phyloP scores from a whole-genome alignment of 2,888 invertebrate genomes.

The Spialia ferax region DNA sequence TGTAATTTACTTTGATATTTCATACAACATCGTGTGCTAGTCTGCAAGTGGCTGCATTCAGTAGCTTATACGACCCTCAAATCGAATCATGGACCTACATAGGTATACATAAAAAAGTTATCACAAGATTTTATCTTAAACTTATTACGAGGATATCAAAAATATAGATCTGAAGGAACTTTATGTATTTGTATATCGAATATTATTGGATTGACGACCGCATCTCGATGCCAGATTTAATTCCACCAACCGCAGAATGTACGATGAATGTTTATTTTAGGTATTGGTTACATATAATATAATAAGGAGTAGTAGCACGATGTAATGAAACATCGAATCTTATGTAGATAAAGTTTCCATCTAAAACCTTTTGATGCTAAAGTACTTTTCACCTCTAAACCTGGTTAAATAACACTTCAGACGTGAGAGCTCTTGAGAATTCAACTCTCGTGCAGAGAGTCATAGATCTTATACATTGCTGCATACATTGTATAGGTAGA shows the following conservation, averaged over 20 bases:
- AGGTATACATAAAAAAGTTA: not conserved
- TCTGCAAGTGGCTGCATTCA: too few relatives aligned
- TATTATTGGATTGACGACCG: constrained; percentile 11
- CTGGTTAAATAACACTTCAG: not conserved
- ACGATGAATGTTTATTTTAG: constrained; percentile 8
- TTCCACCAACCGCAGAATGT: not conserved
- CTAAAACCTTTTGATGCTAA: not conserved
- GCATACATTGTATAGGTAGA: too few relatives aligned
- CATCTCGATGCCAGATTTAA: constrained; percentile 7
- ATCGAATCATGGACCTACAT: too few relatives aligned
- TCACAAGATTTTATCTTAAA: not conserved
- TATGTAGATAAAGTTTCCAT: not conserved
- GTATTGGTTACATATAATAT: not conserved
- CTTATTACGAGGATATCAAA: not conserved
- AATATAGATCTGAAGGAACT: not conserved
- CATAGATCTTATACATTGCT: too few relatives aligned
- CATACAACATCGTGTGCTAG: too few relatives aligned
- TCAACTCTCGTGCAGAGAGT: not conserved
- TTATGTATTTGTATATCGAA: not conserved
- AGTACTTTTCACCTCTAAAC: not conserved
- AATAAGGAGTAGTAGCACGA: not conserved
- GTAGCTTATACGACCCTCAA: too few relatives aligned
- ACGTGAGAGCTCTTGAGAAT: not conserved
- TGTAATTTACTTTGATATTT: too few relatives aligned
- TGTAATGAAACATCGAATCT: not conserved